Conservation (phyloP, 2,888 invertebrate genomes). For the Rutpela maculata region DNA sequence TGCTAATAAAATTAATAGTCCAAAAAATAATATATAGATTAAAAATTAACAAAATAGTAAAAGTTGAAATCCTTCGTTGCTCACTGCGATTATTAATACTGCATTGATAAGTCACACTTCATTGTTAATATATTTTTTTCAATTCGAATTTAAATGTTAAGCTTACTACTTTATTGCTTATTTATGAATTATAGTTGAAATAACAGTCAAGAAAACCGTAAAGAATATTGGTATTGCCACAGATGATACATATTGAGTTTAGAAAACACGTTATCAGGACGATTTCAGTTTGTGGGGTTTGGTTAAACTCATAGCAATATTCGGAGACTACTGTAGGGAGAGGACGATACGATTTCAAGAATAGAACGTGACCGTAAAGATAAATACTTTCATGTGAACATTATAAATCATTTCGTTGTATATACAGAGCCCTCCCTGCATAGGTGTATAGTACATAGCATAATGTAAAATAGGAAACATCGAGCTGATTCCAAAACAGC, state of each 20-base stretch:
- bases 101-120: too few species aligned
- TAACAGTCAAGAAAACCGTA: constrained; percentile 8
- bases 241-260: constrained; percentile 48
- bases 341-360: constrained; percentile 53
- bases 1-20: too few species aligned
- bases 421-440: too few species aligned
- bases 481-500: too few species aligned
- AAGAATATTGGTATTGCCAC: constrained; percentile 39
- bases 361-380: constrained; percentile 60
- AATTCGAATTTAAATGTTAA: neutral
- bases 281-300: constrained; percentile 50
- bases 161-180: neutral
- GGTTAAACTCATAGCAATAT: constrained; percentile 56
- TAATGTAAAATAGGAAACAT: too few species aligned
- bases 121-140: neutral
- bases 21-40: too few species aligned
- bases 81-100: too few species aligned
- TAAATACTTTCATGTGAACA: constrained; percentile 47
- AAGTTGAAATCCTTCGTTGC: too few species aligned
- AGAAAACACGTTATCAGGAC: constrained; percentile 48
- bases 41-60: too few species aligned
- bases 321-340: constrained; percentile 48
- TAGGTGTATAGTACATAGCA: too few species aligned
- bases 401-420: constrained; percentile 13
- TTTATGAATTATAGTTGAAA: neutral